Percentiles rank a stretch among this genome's conserved stretches.
These are phyloP conservation scores for Capreolus pygargus DNA, from an alignment of 2,113 vertebrate genomes.

Conservation along the genomic window DNA sequence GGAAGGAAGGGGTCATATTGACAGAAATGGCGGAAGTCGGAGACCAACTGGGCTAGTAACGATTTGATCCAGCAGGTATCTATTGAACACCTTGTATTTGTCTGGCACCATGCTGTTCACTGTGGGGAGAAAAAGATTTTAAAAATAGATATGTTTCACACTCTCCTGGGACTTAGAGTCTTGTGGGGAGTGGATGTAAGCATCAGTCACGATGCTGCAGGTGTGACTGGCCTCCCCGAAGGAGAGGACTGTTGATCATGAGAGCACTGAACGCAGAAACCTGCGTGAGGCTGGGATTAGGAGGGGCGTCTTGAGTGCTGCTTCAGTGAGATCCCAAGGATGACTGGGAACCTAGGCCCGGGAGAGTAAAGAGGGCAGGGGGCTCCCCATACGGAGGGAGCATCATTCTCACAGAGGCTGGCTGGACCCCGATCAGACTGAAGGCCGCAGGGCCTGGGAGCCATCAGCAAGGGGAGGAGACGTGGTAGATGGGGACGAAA, in stretches of 20 bases:
- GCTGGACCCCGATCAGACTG: background rate
- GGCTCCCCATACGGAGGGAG: background rate
- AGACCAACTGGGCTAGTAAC: background rate
- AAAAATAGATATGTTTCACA: background rate
- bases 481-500: background rate
- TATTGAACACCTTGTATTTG: background rate
- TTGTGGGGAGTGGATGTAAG: background rate
- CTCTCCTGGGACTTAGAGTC: background rate
- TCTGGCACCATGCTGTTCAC: background rate
- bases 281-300: background rate
- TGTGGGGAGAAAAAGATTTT: background rate
- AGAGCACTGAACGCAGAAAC: background rate
- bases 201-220: accelerated
- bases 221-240: background rate
- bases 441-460: background rate
- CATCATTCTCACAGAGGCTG: no score
- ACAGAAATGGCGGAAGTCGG: background rate
- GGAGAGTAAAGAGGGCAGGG: background rate
- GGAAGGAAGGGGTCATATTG: background rate
- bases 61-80: background rate
- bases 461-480: background rate
- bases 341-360: background rate
- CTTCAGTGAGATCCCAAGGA: background rate
- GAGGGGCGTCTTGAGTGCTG: background rate
- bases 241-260: background rate